Percentiles rank a stretch among this genome's conserved stretches.
Evolutionary conservation across 92 coral and sea anemone genomes (phyloP).

Genomic region (Paramuricea clavata): DNA sequence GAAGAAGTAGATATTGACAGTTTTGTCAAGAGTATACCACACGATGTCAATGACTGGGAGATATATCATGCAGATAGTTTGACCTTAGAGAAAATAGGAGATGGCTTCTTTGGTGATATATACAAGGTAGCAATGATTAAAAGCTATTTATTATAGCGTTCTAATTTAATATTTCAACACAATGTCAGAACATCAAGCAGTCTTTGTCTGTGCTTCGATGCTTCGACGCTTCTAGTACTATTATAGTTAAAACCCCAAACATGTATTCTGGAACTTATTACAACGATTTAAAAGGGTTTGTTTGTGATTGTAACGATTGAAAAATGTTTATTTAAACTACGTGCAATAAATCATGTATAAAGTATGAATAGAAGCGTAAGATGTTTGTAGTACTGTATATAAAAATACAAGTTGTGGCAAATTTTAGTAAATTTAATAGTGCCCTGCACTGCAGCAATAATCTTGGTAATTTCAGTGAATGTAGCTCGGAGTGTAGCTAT

Average conservation of each 20-base stretch:
- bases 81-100: slow-evolving; percentile 66
- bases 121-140: slow-evolving; percentile 76
- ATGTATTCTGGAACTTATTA: neutral
- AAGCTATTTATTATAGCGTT: no score
- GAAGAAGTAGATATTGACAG: slow-evolving; percentile 46
- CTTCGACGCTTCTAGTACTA: slow-evolving; percentile 37
- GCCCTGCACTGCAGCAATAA: neutral
- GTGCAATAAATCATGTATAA: neutral
- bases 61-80: slow-evolving; percentile 81
- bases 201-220: no score
- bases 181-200: no score
- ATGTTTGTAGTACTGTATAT: neutral
- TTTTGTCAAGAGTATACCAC: slow-evolving; percentile 72
- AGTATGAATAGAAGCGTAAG: neutral
- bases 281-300: no score
- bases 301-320: no score
- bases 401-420: neutral
- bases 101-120: slow-evolving; percentile 94
- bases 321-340: neutral
- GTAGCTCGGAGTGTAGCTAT: no score
- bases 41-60: slow-evolving; percentile 71
- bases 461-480: neutral
- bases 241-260: neutral
- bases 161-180: no score
- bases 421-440: no score